These are phyloP conservation scores for Amphipyra berbera DNA, from an alignment of 2,888 invertebrate species.

Conservation along the genomic window DNA sequence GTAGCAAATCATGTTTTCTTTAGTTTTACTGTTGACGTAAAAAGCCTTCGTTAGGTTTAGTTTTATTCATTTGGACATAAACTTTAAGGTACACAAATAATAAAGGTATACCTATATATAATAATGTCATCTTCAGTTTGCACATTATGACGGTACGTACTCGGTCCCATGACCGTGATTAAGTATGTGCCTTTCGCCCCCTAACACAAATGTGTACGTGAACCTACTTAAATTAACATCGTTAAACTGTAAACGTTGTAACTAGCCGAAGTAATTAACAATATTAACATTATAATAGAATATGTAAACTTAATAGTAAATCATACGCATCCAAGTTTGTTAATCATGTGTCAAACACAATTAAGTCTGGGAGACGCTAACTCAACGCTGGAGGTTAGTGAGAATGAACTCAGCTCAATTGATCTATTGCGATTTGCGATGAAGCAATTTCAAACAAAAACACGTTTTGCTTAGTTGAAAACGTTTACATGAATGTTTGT, in stretches of 20 bases:
- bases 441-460: slow-evolving; percentile 28
- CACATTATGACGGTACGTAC: too few relatives aligned
- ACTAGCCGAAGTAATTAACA: slow-evolving; percentile 16
- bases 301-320: slow-evolving; percentile 40
- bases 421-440: slow-evolving; percentile 27
- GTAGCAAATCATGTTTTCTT: too few relatives aligned
- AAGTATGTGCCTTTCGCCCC: too few relatives aligned
- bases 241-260: background rate
- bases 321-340: slow-evolving; percentile 36
- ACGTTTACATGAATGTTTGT: slow-evolving; percentile 5
- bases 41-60: too few relatives aligned
- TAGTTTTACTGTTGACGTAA: too few relatives aligned
- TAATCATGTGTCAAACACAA: slow-evolving; percentile 51
- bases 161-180: too few relatives aligned
- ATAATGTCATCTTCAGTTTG: too few relatives aligned
- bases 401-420: slow-evolving; percentile 17
- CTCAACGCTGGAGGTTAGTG: slow-evolving; percentile 19
- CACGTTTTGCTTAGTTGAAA: slow-evolving; percentile 16
- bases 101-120: too few relatives aligned
- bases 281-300: slow-evolving; percentile 33
- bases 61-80: too few relatives aligned
- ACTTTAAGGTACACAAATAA: too few relatives aligned
- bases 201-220: too few relatives aligned
- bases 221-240: too few relatives aligned
- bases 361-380: slow-evolving; percentile 36